Evolutionary conservation across 2,113 vertebrate species (phyloP).

Genomic region (Cyprinodon variegatus): DNA sequence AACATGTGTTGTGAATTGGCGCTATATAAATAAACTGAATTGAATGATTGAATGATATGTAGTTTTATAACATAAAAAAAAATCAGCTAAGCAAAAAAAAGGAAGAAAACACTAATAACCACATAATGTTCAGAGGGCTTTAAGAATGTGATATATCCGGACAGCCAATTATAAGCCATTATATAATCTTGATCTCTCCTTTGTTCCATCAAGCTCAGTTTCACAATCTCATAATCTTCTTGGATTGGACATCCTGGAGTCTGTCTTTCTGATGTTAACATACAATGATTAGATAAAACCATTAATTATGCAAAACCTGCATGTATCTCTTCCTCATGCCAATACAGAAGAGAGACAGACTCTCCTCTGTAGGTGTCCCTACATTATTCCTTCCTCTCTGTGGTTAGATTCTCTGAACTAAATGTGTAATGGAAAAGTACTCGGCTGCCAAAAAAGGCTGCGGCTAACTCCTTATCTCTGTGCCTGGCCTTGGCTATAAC

Average conservation of each 20-base stretch:
- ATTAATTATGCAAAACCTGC: not conserved
- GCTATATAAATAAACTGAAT: no score
- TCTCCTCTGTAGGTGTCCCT: constrained; percentile 3
- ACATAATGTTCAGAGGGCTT: not conserved
- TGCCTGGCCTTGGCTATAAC: constrained; percentile 45
- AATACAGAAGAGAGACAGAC: not conserved
- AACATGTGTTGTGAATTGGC: no score
- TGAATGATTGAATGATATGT: not conserved
- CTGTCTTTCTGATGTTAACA: not conserved
- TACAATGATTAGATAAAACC: not conserved
- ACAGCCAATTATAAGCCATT: constrained; percentile 22
- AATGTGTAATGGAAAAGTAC: constrained; percentile 73
- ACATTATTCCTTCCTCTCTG: constrained; percentile 16
- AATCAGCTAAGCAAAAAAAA: not conserved
- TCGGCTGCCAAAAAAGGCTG: constrained; percentile 37
- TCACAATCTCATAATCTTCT: constrained; percentile 7
- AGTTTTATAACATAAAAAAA: not conserved
- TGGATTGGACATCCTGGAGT: not conserved
- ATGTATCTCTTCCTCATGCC: not conserved
- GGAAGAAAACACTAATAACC: not conserved
- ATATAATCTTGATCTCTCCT: constrained; percentile 34
- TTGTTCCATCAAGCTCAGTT: constrained; percentile 10
- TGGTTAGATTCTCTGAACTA: constrained; percentile 18
- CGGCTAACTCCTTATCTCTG: constrained; percentile 35
- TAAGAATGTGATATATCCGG: constrained; percentile 33